phyloP scores from a whole-genome alignment of 2,113 vertebrate species.

The Pollachius pollachius region DNA sequence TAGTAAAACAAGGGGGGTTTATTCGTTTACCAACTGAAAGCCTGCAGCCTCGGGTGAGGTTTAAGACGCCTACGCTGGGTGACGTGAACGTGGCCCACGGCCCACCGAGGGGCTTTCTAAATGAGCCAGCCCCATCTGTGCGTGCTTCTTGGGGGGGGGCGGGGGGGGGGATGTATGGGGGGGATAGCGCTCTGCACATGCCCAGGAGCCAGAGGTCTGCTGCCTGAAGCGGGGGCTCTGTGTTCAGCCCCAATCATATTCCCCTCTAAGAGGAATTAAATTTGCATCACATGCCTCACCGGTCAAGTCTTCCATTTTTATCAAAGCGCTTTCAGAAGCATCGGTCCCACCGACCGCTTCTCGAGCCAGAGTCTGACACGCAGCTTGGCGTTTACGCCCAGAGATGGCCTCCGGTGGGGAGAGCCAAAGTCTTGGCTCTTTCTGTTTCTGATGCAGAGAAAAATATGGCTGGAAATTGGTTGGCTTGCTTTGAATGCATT shows the following conservation, averaged over 20 bases:
- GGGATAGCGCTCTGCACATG: slow-evolving; percentile 35
- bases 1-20: background rate
- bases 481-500: too few species aligned
- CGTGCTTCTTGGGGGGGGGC: slow-evolving; percentile 8
- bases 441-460: background rate
- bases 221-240: slow-evolving; percentile 35
- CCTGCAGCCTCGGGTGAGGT: slow-evolving; percentile 30
- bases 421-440: slow-evolving; percentile 9
- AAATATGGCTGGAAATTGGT: slow-evolving; percentile 55
- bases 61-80: slow-evolving; percentile 23
- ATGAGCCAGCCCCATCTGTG: slow-evolving; percentile 55
- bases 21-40: slow-evolving; percentile 13
- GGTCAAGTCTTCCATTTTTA: slow-evolving; percentile 48
- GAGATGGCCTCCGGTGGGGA: slow-evolving; percentile 41
- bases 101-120: slow-evolving; percentile 48
- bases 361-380: slow-evolving; percentile 34
- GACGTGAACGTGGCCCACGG: slow-evolving; percentile 21
- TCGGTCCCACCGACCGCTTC: slow-evolving; percentile 38
- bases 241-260: slow-evolving; percentile 64
- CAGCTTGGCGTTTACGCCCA: slow-evolving; percentile 43
- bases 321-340: slow-evolving; percentile 52
- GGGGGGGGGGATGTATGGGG: slow-evolving; percentile 13
- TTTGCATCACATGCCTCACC: slow-evolving; percentile 66
- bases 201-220: slow-evolving; percentile 31
- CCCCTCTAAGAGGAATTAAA: slow-evolving; percentile 62